Percentiles rank a stretch among this genome's conserved stretches.
These are phyloP conservation scores for Ptychadena robeensis DNA, from an alignment of 2,797 vertebrate genomes.

Conservation along the genomic window DNA sequence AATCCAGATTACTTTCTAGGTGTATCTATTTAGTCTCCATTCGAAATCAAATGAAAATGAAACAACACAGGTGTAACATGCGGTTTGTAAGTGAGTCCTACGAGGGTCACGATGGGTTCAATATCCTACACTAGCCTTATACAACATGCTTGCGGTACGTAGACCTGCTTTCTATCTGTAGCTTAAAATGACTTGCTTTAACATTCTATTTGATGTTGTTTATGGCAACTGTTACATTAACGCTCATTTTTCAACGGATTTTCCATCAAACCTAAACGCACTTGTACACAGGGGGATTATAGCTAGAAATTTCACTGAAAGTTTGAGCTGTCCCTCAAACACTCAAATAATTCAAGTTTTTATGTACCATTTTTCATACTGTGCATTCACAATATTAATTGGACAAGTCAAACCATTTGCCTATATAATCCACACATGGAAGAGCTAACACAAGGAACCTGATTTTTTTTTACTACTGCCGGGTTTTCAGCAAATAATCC, in stretches of 20 bases:
- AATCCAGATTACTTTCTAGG: not conserved
- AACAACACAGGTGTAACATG: not conserved
- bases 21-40: not conserved
- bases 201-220: not conserved
- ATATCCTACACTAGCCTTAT: not conserved
- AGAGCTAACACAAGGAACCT: not conserved
- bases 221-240: not conserved
- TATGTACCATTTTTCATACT: not conserved
- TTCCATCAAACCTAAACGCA: not conserved
- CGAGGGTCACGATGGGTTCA: not conserved
- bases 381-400: not conserved
- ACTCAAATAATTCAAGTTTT: not conserved
- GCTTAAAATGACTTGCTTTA: not conserved
- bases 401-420: not conserved
- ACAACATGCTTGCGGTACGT: not conserved
- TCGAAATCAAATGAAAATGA: too few relatives aligned
- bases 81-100: not conserved
- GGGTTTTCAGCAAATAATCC: too few relatives aligned
- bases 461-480: too few relatives aligned
- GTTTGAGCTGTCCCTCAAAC: conserved; percentile 1
- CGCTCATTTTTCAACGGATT: not conserved
- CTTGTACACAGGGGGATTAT: not conserved
- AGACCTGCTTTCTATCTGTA: not conserved
- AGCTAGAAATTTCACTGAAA: not conserved
- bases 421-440: not conserved